Conservation (phyloP, 2,797 vertebrate genomes). For the Chrysocyon brachyurus region DNA sequence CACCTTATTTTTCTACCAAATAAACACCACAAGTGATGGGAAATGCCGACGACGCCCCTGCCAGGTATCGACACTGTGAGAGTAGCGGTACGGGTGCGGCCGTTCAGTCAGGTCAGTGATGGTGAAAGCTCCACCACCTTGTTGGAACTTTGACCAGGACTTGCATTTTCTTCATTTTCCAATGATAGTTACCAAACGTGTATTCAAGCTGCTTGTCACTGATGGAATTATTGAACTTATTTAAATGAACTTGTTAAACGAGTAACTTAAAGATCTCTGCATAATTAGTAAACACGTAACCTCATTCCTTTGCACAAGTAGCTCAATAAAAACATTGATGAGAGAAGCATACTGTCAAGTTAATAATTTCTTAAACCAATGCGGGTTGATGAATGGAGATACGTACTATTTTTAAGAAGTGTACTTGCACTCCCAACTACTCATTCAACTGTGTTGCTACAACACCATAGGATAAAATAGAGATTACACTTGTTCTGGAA, state of each 20-base stretch:
- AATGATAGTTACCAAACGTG: slow-evolving; percentile 67
- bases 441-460: neutral
- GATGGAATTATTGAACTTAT: slow-evolving; percentile 76
- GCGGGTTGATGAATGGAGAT: neutral
- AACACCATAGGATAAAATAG: neutral
- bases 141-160: slow-evolving; percentile 44
- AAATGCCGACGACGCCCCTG: slow-evolving; percentile 86
- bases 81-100: slow-evolving; percentile 92
- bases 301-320: slow-evolving; percentile 76
- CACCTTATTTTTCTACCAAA: slow-evolving; percentile 69
- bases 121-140: slow-evolving; percentile 47
- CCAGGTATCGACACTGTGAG: slow-evolving; percentile 90
- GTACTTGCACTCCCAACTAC: neutral
- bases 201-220: slow-evolving; percentile 82
- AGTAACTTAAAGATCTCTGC: slow-evolving; percentile 71
- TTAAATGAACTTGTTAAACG: slow-evolving; percentile 82
- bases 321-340: slow-evolving; percentile 75
- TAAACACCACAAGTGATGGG: slow-evolving; percentile 48
- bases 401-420: neutral
- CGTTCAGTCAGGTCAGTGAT: slow-evolving; percentile 93
- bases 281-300: slow-evolving; percentile 57
- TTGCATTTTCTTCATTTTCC: slow-evolving; percentile 72
- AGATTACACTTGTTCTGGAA: neutral
- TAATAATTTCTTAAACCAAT: slow-evolving; percentile 40
- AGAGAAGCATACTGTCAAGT: slow-evolving; percentile 71